These are phyloP conservation scores for Callimorpha dominula DNA, from an alignment of 2,888 invertebrate genomes.

Conservation along the genomic window DNA sequence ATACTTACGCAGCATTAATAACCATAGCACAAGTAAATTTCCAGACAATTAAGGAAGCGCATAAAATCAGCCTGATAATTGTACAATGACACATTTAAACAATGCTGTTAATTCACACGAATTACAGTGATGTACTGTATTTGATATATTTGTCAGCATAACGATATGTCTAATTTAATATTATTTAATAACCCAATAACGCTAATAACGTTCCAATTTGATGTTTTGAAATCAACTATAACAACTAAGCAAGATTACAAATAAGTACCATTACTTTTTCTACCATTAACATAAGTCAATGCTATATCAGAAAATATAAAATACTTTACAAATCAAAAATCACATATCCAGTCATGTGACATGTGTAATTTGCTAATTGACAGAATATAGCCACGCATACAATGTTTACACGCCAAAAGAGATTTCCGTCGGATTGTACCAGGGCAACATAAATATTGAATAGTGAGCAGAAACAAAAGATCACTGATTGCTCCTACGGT, in stretches of 20 bases:
- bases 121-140: neutral
- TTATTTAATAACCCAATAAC: neutral
- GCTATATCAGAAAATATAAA: neutral
- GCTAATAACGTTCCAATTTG: neutral
- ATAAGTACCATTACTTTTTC: neutral
- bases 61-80: neutral
- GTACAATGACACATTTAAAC: neutral
- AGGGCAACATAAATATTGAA: slow-evolving; percentile 43
- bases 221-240: no score
- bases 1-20: neutral
- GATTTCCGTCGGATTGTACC: slow-evolving; percentile 36
- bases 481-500: slow-evolving; percentile 34
- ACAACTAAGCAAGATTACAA: no score
- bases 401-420: slow-evolving; percentile 55
- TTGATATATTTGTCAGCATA: neutral
- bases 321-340: neutral
- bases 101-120: neutral
- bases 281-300: neutral
- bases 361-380: slow-evolving; percentile 25
- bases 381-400: slow-evolving; percentile 46
- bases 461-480: slow-evolving; percentile 42
- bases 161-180: neutral
- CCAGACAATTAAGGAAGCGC: neutral
- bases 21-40: neutral
- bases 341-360: slow-evolving; percentile 1